A percentile compares a stretch with the other conserved stretches of the same genome.
phyloP scores from a whole-genome alignment of 92 coral and sea anemone species.

The Zoanthus gigantus region DNA sequence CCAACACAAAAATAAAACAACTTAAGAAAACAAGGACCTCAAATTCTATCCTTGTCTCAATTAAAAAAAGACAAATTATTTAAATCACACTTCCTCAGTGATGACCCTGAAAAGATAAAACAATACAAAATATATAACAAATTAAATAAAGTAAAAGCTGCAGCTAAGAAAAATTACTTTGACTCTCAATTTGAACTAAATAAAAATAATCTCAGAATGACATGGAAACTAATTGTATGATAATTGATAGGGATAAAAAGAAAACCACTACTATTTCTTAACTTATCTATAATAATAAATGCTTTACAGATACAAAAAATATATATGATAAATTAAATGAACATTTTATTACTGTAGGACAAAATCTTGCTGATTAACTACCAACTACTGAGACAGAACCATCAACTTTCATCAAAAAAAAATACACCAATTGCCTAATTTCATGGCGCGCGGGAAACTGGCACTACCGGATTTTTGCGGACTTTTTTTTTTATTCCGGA shows the following conservation, averaged over 20 bases:
- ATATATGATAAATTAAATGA: background rate
- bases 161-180: conserved; percentile 35
- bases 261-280: conserved; percentile 14
- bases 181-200: conserved; percentile 27
- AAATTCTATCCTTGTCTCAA: conserved; percentile 35
- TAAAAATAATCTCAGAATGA: conserved; percentile 35
- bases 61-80: background rate
- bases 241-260: conserved; percentile 38
- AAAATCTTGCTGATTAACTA: background rate
- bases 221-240: conserved; percentile 48
- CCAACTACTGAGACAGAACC: background rate
- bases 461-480: conserved; percentile 11
- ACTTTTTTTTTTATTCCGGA: background rate
- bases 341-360: background rate
- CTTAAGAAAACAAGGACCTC: conserved; percentile 40
- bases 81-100: too few relatives aligned
- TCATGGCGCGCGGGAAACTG: background rate
- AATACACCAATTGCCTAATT: background rate
- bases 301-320: conserved; percentile 27
- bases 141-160: conserved; percentile 24
- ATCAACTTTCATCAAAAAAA: background rate
- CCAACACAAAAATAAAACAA: conserved; percentile 34
- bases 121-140: conserved; percentile 39
- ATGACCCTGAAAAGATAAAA: too few relatives aligned
- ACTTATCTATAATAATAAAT: conserved; percentile 21